Conservation (phyloP, 2,797 vertebrate genomes). For the Menidia menidia region DNA sequence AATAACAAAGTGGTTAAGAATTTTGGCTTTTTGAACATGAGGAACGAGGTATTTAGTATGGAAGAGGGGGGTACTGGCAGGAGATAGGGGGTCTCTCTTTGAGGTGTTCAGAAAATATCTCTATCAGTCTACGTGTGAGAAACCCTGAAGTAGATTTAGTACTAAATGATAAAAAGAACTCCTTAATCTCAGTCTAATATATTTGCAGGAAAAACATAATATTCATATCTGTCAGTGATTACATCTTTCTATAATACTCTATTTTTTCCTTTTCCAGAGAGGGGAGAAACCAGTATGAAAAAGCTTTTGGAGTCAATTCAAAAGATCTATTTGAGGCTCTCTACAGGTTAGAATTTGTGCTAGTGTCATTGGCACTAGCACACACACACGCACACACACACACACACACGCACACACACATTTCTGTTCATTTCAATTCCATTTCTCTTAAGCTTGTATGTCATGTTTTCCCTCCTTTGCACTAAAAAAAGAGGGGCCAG, state of each 20-base stretch:
- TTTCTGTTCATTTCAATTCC: constrained; percentile 53
- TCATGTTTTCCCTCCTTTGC: constrained; percentile 27
- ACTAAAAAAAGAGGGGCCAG: constrained; percentile 23
- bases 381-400: constrained; percentile 14
- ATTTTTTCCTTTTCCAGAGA: constrained; percentile 78
- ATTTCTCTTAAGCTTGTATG: constrained; percentile 33
- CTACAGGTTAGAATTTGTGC: constrained; percentile 85
- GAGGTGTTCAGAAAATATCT: too few relatives aligned
- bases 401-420: constrained; percentile 21
- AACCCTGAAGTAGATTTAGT: background rate
- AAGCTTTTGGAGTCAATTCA: constrained; percentile 85
- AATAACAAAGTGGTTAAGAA: too few relatives aligned
- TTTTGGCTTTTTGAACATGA: too few relatives aligned
- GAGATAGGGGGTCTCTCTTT: too few relatives aligned
- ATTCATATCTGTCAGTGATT: background rate
- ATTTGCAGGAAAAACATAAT: background rate
- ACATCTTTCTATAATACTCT: background rate
- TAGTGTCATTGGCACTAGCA: constrained; percentile 6
- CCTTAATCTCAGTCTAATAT: background rate
- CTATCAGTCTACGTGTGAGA: constrained; percentile 12
- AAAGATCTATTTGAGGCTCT: constrained; percentile 87
- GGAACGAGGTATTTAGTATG: background rate
- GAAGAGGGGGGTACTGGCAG: background rate
- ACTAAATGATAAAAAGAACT: background rate
- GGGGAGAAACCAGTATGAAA: constrained; percentile 88